Conservation (phyloP, 2,113 vertebrate species). For the Chauna torquata region DNA sequence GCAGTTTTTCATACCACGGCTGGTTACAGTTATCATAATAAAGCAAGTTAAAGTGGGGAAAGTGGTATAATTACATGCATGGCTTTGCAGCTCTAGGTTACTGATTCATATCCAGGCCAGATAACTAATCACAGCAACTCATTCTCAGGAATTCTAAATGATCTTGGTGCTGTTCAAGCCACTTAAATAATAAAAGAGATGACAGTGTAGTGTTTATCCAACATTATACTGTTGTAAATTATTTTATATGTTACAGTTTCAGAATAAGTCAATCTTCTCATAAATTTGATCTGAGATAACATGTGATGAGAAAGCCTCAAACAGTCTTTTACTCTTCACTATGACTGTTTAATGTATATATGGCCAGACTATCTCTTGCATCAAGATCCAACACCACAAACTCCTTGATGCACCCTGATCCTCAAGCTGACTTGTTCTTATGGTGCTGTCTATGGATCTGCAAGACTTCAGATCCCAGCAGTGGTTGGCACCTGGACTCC, state of each 20-base stretch:
- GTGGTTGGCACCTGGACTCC: background rate
- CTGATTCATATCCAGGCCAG: conserved; percentile 28
- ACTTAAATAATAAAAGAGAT: background rate
- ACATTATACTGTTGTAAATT: background rate
- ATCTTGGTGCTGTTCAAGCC: background rate
- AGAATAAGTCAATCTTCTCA: background rate
- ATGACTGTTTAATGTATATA: background rate
- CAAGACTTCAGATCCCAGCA: background rate
- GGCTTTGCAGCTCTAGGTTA: conserved; percentile 21
- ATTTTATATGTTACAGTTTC: background rate
- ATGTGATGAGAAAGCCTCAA: background rate
- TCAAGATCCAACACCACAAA: background rate
- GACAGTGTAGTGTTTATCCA: background rate
- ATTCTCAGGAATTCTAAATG: background rate
- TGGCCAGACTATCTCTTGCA: background rate
- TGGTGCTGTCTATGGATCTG: background rate
- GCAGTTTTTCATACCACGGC: background rate
- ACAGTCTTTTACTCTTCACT: background rate
- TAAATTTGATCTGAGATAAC: background rate
- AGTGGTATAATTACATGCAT: background rate
- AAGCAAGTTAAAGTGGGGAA: background rate
- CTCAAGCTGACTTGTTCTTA: background rate
- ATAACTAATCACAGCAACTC: background rate
- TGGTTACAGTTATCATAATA: background rate
- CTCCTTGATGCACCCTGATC: background rate